Evolutionary conservation across 2,888 invertebrate genomes (phyloP), one percentile per base, ranked within the genome.

Genomic region (Drosophila antonietae): DNA sequence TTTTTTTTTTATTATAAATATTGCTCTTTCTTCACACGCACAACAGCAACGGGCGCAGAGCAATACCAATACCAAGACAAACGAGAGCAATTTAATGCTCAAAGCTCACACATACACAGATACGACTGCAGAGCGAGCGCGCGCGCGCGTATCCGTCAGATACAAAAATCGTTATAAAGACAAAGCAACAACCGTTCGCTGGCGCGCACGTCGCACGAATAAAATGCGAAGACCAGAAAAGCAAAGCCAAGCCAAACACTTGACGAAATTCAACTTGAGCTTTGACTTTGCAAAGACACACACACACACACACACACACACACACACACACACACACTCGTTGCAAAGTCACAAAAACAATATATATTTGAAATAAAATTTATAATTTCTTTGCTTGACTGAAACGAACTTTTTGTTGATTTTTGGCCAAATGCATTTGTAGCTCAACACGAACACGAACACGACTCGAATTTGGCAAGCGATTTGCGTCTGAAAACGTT

Each of bases 121-220:
- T 14, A 53, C 37, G 43, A 14, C 9, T 20, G 20, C 43, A 59
- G 46, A 49, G 31, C 31, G 44, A 66, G 69, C 63, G 68, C 67
- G 80, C 83, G 65, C 80, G 61, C 67, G 80, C 83, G 86, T 87
- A 84, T 79, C 75, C 86, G 86, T 85, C 82, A 73, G 80, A 80
- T 73, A 76, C 79, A 69, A 62, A 65, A 67, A 76, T 62, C 59
- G 70, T 56, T 65, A 68, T n/a, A 74, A 79, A 84, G 75, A 82
- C 83, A 88, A 87, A 76, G 71, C 78, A 83, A 88, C 90, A 86
- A 86, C 86, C 86, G 86, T 90, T 88, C 90, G 86, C 87, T 81
- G 75, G 55, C 67, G 79, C 73, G 75, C 84, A 86, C 90, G 89
- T 86, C 87, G 75, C 79, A 88, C 90, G 84, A 90, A 84, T 86